Base-by-base conservation (phyloP, 2,888 invertebrate species). In the Epsilonema sp. region DNA sequence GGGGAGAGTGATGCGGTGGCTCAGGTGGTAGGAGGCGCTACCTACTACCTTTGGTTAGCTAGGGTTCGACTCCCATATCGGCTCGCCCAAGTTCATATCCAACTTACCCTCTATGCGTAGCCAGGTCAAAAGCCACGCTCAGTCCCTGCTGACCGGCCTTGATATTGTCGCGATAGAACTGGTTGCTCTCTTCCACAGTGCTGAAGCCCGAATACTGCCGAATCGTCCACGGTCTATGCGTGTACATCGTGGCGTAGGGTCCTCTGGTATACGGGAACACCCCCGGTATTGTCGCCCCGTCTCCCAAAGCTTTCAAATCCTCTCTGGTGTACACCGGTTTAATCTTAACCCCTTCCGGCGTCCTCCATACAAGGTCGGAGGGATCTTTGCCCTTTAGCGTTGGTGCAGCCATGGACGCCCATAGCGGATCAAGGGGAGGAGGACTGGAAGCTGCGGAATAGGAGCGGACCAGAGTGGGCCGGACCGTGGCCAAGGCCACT, bases 191-290 rank as follows among this genome's bases (percentile, higher is more conserved):
- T 57, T 75, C 74, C 3, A 74, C 74, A 19, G 74, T 74, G 23
- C 54, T 56, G 53, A 54, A 51, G 3, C 54, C 56, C 19, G 47
- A 42, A 31, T 55, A 69, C 66, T 74, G 73, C 51, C 75, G 59
- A 53, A 75, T 74, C 22, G 75, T 76, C 75, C 75, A 75, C 1
- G 75, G 74, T 49, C 74, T 61, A 53, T 73, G 72, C 5, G 75
- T 69, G 58, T 76, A 75, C 75, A 75, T 75, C 5, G 75, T 74
- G 22, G 73, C 71, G 55, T 75, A 74, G 0, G 75, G 74, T 1
- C 75, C 75, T 23, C 75, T 60, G 2, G 74, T 75, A 61, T 65
- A 75, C 0, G 75, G 75, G 54, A 63, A 74, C 47, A 68, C 63
- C n/a, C 75, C 75, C 1, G 75, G 75, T 1, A 74, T 42, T 51